phyloP scores from a whole-genome alignment of 1,140 invertebrate species.

The Caerostris extrusa region DNA sequence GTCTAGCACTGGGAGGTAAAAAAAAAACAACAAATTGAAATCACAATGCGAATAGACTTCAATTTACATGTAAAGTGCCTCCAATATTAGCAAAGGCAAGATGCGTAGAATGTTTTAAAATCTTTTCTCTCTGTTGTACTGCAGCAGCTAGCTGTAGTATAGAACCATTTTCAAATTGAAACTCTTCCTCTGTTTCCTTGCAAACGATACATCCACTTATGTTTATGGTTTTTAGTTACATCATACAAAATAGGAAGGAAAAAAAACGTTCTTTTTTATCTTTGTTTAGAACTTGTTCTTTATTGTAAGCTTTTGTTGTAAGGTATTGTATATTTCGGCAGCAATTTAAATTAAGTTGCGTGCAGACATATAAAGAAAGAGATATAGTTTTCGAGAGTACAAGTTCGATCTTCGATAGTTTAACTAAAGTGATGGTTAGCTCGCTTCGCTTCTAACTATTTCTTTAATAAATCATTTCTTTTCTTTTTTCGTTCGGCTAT shows the following conservation, averaged over 20 bases:
- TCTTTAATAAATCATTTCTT: neutral
- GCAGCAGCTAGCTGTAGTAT: neutral
- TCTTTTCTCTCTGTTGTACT: neutral
- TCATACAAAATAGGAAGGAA: neutral
- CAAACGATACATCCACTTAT: slow-evolving; percentile 27
- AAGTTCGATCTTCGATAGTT: neutral
- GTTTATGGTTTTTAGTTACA: neutral
- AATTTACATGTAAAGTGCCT: slow-evolving; percentile 28
- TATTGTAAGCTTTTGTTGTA: neutral
- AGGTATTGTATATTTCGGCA: neutral
- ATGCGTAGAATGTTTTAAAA: slow-evolving; percentile 10
- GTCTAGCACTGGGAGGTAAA: neutral
- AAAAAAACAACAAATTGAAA: neutral
- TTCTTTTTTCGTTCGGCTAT: neutral
- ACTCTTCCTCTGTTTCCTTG: neutral
- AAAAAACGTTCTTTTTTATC: neutral
- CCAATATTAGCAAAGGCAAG: neutral
- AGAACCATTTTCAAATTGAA: slow-evolving; percentile 28
- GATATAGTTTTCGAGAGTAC: neutral
- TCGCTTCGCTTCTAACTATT: neutral
- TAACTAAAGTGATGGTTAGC: neutral
- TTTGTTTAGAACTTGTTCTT: neutral
- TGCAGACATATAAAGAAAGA: neutral
- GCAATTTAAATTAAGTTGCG: neutral
- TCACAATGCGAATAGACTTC: neutral